Conservation (phyloP, 2,888 invertebrate genomes). For the Atrina japonica region DNA sequence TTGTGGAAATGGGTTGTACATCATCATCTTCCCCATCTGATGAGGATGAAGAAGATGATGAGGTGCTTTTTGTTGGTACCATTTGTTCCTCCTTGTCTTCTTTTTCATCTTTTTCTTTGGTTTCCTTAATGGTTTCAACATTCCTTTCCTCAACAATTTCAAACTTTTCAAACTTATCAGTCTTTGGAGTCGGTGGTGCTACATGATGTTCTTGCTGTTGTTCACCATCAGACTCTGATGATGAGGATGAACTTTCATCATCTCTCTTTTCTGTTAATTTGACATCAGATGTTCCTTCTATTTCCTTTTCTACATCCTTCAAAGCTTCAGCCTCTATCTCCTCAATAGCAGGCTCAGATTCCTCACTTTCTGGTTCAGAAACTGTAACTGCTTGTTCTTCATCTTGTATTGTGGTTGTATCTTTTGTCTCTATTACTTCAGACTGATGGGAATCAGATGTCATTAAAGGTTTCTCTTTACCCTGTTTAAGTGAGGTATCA, state of each 20-base stretch:
- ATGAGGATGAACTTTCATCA: constrained; percentile 6
- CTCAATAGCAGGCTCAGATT: no score
- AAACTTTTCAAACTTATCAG: constrained; percentile 16
- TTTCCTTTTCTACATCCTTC: not conserved
- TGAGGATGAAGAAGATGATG: no score
- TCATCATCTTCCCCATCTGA: no score
- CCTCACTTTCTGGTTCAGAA: not conserved
- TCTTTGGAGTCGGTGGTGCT: constrained; percentile 15
- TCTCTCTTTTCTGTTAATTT: not conserved
- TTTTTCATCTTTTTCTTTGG: no score
- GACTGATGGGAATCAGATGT: no score
- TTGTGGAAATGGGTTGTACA: no score
- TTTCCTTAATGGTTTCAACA: constrained; percentile 2
- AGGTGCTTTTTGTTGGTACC: no score
- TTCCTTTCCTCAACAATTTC: constrained; percentile 77
- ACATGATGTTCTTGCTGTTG: no score
- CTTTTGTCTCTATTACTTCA: no score
- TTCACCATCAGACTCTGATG: not conserved
- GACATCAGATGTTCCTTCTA: not conserved
- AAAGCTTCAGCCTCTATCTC: no score
- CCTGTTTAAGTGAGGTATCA: no score
- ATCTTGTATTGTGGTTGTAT: not conserved
- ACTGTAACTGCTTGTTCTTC: not conserved
- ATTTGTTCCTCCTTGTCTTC: not conserved
- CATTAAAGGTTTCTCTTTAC: no score